A percentile compares a stretch with the other conserved stretches of the same genome.
These are phyloP conservation scores for Cavia aperea DNA, from an alignment of 2,113 vertebrate species.

Conservation along the genomic window DNA sequence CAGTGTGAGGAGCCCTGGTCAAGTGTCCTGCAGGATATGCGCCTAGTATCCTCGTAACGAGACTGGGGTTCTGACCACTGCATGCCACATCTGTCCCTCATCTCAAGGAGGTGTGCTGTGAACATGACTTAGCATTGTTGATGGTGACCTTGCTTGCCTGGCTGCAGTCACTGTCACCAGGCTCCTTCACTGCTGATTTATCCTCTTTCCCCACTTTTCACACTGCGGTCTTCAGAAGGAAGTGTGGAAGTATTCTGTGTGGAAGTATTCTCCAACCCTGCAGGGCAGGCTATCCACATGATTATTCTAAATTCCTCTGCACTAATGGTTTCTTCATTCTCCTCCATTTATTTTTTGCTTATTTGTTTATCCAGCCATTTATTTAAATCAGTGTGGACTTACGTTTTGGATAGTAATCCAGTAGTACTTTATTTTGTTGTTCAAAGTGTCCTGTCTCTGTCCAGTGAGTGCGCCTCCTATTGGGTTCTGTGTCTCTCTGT, in stretches of 20 bases:
- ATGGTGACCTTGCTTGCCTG: background rate
- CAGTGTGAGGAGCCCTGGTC: background rate
- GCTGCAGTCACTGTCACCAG: background rate
- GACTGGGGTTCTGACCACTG: background rate
- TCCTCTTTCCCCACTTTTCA: background rate
- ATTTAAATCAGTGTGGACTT: background rate
- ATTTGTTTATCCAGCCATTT: background rate
- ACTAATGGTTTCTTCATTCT: background rate
- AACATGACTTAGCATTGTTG: background rate
- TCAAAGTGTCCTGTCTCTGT: background rate
- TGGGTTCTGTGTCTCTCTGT: background rate
- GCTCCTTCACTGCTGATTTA: background rate
- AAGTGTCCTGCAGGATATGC: background rate
- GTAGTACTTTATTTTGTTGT: background rate
- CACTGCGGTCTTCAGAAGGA: background rate
- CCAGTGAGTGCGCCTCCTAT: background rate
- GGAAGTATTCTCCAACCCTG: background rate
- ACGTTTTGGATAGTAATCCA: background rate
- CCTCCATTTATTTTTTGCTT: background rate
- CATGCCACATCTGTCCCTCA: rapidly evolving
- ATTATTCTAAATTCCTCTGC: background rate
- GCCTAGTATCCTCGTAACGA: background rate
- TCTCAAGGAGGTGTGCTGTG: background rate
- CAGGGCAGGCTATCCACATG: background rate
- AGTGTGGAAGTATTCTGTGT: no score